Evolutionary conservation across 2,797 vertebrate genomes (phyloP), one percentile per base, ranked within the genome.

Genomic region (Eulemur albifrons): DNA sequence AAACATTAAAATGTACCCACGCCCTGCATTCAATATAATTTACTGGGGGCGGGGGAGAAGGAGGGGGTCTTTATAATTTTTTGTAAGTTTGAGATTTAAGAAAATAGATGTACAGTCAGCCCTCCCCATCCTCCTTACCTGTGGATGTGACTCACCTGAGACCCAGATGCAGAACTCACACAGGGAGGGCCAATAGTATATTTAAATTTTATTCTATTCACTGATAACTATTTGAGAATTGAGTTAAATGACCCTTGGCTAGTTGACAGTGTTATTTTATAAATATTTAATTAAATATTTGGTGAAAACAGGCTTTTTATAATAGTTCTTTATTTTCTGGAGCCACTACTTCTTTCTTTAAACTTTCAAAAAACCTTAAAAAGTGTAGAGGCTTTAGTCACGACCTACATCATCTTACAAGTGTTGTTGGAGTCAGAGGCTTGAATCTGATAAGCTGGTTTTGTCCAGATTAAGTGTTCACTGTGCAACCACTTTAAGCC

Each of bases 61-160:
- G 32, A 23, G 27, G 23, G 27, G 2, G 35, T 12, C 50, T 69
- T 75, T 50, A 50, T 84, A 69, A 20, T 27, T 48, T 87, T 88
- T 90, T 59, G 25, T 77, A 38, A 48, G 45, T 67, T 95, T 54
- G 73, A 90, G 93, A 88, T 88, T 86, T 85, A 67, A 84, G 88
- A n/a, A 35, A 40, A 88, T 72, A 72, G 70, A 76, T 35, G 38
- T 67, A 48, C 20, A 27, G 13, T 25, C 35, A 21, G 21, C 21
- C 21, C 25, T 38, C 23, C 0, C 3, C 13, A 5, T 79, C 50
- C 21, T 57, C 52, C 14, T 2, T 38, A 25, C 38, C 76, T 79
- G 23, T 35, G 14, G 76, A 79, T 79, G 38, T 14, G 4, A 25
- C 21, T 8, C 23, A 54, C 52, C 76, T 79, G 14, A 4, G 35